Percentiles rank a stretch among this genome's conserved stretches.
Evolutionary conservation across 2,888 invertebrate genomes (phyloP).

Genomic region (Mycalesis mineus): DNA sequence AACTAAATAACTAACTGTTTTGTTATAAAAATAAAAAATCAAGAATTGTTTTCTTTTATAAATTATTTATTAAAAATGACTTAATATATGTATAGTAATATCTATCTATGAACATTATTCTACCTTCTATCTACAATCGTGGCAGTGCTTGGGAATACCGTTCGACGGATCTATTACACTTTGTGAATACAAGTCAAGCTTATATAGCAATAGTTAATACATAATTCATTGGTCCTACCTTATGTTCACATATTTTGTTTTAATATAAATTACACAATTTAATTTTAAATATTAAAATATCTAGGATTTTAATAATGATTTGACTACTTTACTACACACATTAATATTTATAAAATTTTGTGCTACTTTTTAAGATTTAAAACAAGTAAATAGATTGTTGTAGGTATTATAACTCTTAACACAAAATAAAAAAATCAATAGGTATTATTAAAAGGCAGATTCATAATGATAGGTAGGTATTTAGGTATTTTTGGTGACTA

Average conservation of each 20-base stretch:
- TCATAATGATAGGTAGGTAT: background rate
- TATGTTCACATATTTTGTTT: background rate
- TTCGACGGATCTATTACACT: slow-evolving; percentile 23
- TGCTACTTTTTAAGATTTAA: too few relatives aligned
- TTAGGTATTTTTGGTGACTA: background rate
- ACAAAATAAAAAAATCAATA: too few relatives aligned
- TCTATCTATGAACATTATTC: slow-evolving; percentile 37
- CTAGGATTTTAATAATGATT: background rate
- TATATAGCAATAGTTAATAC: background rate
- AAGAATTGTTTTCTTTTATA: slow-evolving; percentile 32
- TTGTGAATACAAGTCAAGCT: background rate
- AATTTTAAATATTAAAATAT: background rate
- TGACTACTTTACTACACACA: background rate
- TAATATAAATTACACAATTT: background rate
- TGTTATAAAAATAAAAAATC: background rate
- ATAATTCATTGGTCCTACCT: slow-evolving; percentile 1
- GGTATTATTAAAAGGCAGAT: background rate
- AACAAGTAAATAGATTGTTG: too few relatives aligned
- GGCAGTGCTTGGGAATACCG: slow-evolving; percentile 56
- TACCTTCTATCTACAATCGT: slow-evolving; percentile 69
- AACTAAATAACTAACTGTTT: too few relatives aligned
- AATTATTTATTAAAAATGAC: slow-evolving; percentile 46
- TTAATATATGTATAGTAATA: slow-evolving; percentile 31
- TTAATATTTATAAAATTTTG: too few relatives aligned
- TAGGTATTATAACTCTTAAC: too few relatives aligned